Conservation (phyloP, 2,113 vertebrate species). For the Lanius ludovicianus region DNA sequence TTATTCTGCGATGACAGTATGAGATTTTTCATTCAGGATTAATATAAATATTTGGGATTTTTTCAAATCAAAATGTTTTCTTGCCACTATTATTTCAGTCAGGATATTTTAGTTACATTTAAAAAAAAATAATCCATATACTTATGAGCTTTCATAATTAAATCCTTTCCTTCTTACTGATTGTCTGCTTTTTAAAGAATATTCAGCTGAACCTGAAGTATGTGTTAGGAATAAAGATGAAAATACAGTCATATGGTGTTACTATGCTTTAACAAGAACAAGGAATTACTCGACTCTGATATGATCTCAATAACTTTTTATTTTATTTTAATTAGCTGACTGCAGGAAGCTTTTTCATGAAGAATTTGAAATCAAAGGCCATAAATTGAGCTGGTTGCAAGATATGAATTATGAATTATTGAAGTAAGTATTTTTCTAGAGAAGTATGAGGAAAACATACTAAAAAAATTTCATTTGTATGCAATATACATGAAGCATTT, state of each 20-base stretch:
- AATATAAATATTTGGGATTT: background rate
- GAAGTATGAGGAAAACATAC: background rate
- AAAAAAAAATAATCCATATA: background rate
- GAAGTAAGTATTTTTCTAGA: background rate
- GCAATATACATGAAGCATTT: background rate
- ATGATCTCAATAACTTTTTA: background rate
- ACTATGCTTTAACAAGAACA: background rate
- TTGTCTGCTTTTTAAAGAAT: background rate
- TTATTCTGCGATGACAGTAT: background rate
- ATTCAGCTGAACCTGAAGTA: background rate
- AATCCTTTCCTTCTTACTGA: background rate
- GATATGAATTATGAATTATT: background rate
- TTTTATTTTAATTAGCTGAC: constrained; percentile 9
- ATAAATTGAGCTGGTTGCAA: background rate
- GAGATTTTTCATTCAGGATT: background rate
- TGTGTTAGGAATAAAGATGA: background rate
- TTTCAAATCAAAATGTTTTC: background rate
- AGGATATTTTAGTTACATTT: background rate
- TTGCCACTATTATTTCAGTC: background rate
- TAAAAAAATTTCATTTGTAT: background rate
- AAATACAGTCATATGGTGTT: background rate
- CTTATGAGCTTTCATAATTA: background rate
- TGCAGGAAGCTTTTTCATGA: background rate
- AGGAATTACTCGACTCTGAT: background rate
- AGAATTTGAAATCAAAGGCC: background rate